phyloP scores from a whole-genome alignment of 2,797 vertebrate species.

The Meriones psammophilus region DNA sequence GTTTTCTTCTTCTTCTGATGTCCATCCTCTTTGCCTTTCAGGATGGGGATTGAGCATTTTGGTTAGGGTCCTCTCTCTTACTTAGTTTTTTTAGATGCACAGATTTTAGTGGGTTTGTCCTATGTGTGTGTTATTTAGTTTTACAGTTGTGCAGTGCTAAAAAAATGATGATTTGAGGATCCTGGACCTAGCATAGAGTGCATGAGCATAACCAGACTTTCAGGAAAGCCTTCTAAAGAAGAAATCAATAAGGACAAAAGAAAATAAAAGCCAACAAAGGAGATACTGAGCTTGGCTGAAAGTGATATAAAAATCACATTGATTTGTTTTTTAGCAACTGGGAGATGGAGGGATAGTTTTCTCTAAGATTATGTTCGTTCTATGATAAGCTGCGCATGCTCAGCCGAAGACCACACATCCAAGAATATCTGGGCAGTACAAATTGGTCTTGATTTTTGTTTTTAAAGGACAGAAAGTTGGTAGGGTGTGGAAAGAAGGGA shows the following conservation, averaged over 20 bases:
- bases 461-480: background rate
- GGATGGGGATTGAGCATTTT: too few species aligned
- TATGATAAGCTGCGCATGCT: background rate
- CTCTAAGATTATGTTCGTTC: background rate
- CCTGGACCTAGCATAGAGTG: background rate
- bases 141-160: background rate
- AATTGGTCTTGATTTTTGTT: background rate
- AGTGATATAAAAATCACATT: background rate
- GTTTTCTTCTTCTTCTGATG: too few species aligned
- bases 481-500: background rate
- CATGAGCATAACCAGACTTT: background rate
- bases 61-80: too few species aligned
- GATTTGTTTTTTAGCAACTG: background rate
- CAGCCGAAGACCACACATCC: background rate
- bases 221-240: background rate
- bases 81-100: too few species aligned
- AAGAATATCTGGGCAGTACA: background rate
- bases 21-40: too few species aligned
- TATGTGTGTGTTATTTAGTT: background rate
- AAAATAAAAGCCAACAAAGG: background rate
- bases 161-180: background rate
- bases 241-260: background rate
- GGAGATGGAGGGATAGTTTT: background rate
- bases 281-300: background rate
- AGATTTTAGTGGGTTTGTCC: too few species aligned